Conservation (phyloP, 2,797 vertebrate genomes). For the Catharus ustulatus region DNA sequence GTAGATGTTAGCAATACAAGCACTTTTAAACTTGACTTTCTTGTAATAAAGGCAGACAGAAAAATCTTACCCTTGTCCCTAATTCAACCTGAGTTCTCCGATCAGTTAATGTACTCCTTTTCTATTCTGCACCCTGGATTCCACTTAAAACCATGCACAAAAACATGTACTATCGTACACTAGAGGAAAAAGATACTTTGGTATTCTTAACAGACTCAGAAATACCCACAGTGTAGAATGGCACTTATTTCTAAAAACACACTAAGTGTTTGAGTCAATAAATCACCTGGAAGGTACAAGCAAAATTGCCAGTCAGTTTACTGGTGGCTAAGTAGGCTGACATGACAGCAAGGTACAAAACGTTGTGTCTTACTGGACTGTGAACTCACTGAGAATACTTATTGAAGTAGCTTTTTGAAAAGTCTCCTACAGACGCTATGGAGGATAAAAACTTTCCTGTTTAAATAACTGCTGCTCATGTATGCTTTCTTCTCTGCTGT, state of each 20-base stretch:
- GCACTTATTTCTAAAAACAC: neutral
- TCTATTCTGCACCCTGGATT: neutral
- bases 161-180: neutral
- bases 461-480: neutral
- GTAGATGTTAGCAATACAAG: neutral
- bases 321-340: neutral
- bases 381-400: neutral
- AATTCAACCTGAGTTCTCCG: neutral
- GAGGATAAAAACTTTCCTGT: neutral
- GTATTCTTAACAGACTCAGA: neutral
- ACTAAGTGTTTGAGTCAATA: neutral
- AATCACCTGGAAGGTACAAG: neutral
- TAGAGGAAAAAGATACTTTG: neutral
- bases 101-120: fast-evolving
- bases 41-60: neutral
- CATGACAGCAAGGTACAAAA: neutral
- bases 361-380: neutral
- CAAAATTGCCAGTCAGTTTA: neutral
- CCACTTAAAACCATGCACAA: neutral
- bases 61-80: neutral
- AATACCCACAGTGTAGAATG: neutral
- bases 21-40: neutral
- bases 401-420: neutral
- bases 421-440: neutral
- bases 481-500: neutral